Evolutionary conservation across 2,113 vertebrate genomes (phyloP).

Genomic region (Anser brachyrhynchus): DNA sequence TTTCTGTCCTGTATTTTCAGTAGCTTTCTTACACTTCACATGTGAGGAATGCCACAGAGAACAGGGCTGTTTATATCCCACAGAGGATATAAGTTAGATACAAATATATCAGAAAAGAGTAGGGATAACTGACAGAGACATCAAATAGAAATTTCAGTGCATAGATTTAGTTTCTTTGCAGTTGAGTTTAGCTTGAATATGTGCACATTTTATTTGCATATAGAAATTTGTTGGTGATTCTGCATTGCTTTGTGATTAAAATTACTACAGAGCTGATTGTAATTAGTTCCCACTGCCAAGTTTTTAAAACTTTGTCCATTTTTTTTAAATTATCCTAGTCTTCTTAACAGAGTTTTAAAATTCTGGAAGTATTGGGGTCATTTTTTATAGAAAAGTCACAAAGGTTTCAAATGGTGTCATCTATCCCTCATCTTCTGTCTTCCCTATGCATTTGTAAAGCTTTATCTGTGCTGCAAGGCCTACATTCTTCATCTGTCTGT

Average conservation of each 20-base stretch:
- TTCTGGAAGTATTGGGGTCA: not conserved
- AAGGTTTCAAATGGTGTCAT: not conserved
- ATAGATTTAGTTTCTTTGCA: not conserved
- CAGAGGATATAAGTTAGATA: not conserved
- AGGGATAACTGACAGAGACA: not conserved
- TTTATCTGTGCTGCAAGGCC: not conserved
- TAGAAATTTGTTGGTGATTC: not conserved
- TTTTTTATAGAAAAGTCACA: not conserved
- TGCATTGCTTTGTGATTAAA: not conserved
- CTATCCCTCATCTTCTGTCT: not conserved
- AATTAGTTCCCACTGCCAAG: not conserved
- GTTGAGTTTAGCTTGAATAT: not conserved
- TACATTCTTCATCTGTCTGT: not conserved
- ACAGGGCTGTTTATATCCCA: not conserved
- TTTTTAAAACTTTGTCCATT: not conserved
- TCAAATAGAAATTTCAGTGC: not conserved
- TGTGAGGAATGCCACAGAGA: conserved; percentile 39
- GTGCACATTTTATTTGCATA: not conserved
- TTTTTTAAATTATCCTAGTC: not conserved
- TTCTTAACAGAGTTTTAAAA: not conserved
- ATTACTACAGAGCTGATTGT: not conserved
- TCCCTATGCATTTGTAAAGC: not conserved
- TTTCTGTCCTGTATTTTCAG: not conserved
- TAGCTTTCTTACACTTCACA: conserved; percentile 49
- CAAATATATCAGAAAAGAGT: not conserved